These are phyloP conservation scores for Gnatocerus cornutus DNA, from an alignment of 2,888 invertebrate genomes.

Conservation along the genomic window DNA sequence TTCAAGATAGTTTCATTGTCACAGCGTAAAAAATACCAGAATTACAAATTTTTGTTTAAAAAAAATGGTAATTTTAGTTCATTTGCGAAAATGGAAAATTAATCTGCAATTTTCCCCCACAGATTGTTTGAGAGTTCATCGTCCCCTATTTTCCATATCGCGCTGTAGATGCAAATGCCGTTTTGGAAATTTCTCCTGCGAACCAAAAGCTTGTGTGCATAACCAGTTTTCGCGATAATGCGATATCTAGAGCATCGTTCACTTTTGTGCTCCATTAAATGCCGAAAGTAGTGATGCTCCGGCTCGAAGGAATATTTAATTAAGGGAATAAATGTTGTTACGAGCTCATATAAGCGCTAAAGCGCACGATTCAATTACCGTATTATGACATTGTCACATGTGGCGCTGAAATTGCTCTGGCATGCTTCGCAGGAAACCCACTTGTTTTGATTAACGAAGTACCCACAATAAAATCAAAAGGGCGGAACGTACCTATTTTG, in stretches of 20 bases:
- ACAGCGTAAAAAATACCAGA: too few relatives aligned
- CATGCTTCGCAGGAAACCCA: constrained; percentile 25
- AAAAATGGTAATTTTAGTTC: too few relatives aligned
- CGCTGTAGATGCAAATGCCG: constrained; percentile 21
- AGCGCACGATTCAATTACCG: constrained; percentile 48
- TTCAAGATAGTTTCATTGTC: too few relatives aligned
- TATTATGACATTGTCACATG: constrained; percentile 47
- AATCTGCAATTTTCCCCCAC: too few relatives aligned
- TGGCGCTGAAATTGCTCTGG: constrained; percentile 34
- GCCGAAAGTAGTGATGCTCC: constrained; percentile 33
- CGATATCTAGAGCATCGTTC: constrained; percentile 7
- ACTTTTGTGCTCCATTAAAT: constrained; percentile 26
- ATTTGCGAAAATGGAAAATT: too few relatives aligned
- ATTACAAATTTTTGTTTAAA: too few relatives aligned
- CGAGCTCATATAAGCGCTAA: constrained; percentile 42
- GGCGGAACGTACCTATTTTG: not conserved
- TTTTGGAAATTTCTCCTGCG: not conserved
- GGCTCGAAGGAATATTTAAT: constrained; percentile 42
- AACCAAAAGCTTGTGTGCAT: constrained; percentile 4
- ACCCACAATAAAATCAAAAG: constrained; percentile 8
- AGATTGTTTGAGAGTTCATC: too few relatives aligned
- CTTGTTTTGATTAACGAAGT: constrained; percentile 35
- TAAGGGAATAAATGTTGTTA: constrained; percentile 49
- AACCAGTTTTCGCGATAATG: constrained; percentile 7
- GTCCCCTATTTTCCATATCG: constrained; percentile 11